Base-by-base conservation (phyloP, 2,113 vertebrate species). In the Bufo gargarizans region DNA sequence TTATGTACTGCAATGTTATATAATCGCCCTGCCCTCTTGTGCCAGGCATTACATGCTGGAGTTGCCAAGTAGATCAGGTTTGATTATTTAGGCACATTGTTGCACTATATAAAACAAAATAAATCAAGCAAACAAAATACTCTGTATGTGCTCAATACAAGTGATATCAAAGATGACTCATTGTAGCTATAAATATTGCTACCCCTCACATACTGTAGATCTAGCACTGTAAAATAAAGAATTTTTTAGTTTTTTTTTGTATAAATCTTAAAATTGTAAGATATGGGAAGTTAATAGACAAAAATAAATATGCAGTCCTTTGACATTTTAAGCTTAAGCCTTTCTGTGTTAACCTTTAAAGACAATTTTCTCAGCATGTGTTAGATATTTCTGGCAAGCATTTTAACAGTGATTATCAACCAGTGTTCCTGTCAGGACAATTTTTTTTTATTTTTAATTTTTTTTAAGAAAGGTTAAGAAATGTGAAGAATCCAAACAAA, bases 341-440 rank as follows among this genome's bases (percentile, higher is more conserved):
- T 93, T 84, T 90, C 87, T 89, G 45, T 45, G 65, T 89, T 92
- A 93, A 93, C 86, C 90, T 91, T 92, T 93, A 77, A 12, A 77
- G 92, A 91, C 90, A 82, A 92, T 94, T 93, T 94, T 91, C 91
- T 88, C 89, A 92, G 92, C 88, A 91, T 89, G 90, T 91, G 87
- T 91, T 90, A 91, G 91, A 89, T 91, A 90, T 91, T 91, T 91
- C 89, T 90, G 85, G 84, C 63, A 90, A 91, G 88, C 84, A 77
- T 90, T 94, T 94, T 92, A 91, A 86, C 88, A 88, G 82, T 86
- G 90, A 92, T 93, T 74, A 89, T 90, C 89, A 89, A 90, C 87
- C 88, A 84, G 58, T 86, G 67, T 89, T 91, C 87, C 90, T 67
- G n/a, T 91, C 89, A 91, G 91, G 92, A 92, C 81, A 76, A 87